Conservation (phyloP, 2,797 vertebrate species). For the Alfaro cultratus region DNA sequence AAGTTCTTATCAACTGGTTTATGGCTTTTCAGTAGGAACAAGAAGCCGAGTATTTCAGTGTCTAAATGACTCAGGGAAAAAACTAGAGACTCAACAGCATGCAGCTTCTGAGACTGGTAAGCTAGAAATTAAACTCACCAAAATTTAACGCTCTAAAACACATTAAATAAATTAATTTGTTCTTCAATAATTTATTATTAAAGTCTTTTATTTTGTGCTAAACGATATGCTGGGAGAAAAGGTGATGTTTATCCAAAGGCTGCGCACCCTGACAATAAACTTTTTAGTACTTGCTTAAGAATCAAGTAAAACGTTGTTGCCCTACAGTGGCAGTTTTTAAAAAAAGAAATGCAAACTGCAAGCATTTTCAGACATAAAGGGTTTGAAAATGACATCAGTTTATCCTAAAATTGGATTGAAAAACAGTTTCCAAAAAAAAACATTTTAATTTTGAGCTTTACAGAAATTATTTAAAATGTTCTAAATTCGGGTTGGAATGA, state of each 20-base stretch:
- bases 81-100: neutral
- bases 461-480: neutral
- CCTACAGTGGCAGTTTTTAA: neutral
- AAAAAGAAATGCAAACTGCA: neutral
- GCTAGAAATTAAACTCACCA: neutral
- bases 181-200: neutral
- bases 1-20: slow-evolving; percentile 16
- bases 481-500: neutral
- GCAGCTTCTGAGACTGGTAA: neutral
- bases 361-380: neutral
- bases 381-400: neutral
- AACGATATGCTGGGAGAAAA: neutral
- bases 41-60: neutral
- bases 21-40: slow-evolving; percentile 12
- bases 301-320: neutral
- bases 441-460: too few species aligned
- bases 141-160: neutral
- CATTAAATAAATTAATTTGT: neutral
- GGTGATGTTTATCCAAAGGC: neutral
- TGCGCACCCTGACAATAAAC: neutral
- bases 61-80: neutral
- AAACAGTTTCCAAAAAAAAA: neutral
- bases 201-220: neutral
- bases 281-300: neutral
- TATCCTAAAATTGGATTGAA: neutral